Percentiles rank a stretch among this genome's conserved stretches.
phyloP scores from a whole-genome alignment of 2,888 invertebrate species.

The Cephus rjabovi region DNA sequence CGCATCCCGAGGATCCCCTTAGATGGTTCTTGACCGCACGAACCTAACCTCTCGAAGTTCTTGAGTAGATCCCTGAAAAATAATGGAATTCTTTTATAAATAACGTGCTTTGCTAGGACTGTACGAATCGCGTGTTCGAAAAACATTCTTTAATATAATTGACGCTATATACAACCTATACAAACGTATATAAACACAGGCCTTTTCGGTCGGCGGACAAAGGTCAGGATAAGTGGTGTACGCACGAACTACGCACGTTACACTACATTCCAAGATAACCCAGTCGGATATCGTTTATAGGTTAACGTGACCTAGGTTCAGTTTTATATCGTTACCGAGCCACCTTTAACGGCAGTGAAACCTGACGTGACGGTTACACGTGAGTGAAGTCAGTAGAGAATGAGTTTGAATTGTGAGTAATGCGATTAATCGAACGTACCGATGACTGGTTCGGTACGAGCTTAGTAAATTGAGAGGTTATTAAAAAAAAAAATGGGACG shows the following conservation, averaged over 20 bases:
- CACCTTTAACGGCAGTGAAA: not conserved
- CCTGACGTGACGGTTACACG: not conserved
- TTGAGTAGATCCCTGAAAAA: not conserved
- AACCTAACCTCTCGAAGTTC: not conserved
- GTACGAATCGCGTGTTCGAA: not conserved
- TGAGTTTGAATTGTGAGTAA: not conserved
- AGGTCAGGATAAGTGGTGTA: not conserved
- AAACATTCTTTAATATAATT: not conserved
- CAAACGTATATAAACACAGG: too few relatives aligned
- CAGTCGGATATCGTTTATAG: not conserved
- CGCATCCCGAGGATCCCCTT: constrained; percentile 60
- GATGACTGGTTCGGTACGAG: not conserved
- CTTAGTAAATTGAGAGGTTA: not conserved
- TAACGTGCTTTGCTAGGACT: not conserved
- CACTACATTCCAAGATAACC: not conserved
- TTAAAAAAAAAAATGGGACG: not conserved
- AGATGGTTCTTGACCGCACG: not conserved
- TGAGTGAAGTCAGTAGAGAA: not conserved
- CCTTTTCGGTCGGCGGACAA: not conserved
- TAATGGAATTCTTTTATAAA: not conserved
- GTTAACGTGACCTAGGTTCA: not conserved
- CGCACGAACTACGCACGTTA: not conserved
- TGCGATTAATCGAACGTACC: not conserved
- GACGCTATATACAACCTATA: too few relatives aligned
- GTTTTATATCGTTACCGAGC: not conserved